Base-by-base conservation (phyloP, 2,888 invertebrate genomes). In the Netelia virgata region DNA sequence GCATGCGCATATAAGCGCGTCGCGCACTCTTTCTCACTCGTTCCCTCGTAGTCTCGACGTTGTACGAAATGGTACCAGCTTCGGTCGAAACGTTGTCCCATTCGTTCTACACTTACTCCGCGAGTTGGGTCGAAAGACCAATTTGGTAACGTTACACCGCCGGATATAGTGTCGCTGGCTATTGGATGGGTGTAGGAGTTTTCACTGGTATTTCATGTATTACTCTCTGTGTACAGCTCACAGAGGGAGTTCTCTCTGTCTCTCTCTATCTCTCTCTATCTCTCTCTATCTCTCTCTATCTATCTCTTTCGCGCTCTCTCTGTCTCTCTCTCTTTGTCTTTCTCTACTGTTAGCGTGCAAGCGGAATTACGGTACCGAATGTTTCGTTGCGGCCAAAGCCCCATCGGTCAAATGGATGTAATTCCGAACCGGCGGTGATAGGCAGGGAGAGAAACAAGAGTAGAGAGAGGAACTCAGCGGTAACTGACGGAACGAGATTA, bases 331-430 rank as follows among this genome's bases (percentile, higher is more conserved):
- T 64, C 59, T 28, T 23, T 53, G 16, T 0, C 41, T 53, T 20
- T 55, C 68, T 70, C 41, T 63, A 50, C 63, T 18, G 47, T 20
- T 74, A 61, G 79, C 43, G 69, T 75, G 77, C 77, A 64, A 74
- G 70, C 59, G 72, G 76, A 86, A 86, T 83, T 86, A 84, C 83
- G 80, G 84, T 75, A 81, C 86, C 85, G 83, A 85, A 87, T 86
- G 79, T 88, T 87, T 87, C 87, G 86, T 87, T 88, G 86, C 76
- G 87, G 86, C 87, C 79, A 84, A 87, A 87, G 86, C 86, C 86
- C 86, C 87, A 89, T 89, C 87, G 88, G 88, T 89, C 88, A 88
- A 88, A 89, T 89, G 87, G 87, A 88, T 87, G 81, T 78, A 86
- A 81, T 78, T 76, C 83, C 66, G 78, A 70, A 70, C 16, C 73